phyloP scores from a whole-genome alignment of 2,797 vertebrate species.

The Cetoscarus ocellatus region DNA sequence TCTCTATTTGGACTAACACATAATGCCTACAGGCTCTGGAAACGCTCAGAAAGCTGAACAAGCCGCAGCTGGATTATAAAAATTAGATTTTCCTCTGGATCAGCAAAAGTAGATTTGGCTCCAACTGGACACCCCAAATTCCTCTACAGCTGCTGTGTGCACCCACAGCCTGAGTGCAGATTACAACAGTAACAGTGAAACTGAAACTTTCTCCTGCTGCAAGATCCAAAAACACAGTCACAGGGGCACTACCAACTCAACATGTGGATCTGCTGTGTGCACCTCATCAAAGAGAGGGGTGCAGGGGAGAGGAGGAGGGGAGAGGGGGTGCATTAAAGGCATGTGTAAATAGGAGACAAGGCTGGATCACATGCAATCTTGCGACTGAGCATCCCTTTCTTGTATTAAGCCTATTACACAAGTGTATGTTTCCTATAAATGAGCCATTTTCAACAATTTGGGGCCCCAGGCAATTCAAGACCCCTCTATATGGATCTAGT shows the following conservation, averaged over 20 bases:
- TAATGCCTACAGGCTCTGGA: neutral
- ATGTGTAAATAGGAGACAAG: constrained; percentile 22
- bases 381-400: constrained; percentile 37
- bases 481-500: too few species aligned
- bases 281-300: neutral
- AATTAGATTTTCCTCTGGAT: constrained; percentile 61
- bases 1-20: neutral
- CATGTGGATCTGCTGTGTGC: constrained; percentile 26
- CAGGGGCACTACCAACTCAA: constrained; percentile 14
- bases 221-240: constrained; percentile 26
- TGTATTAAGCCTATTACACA: constrained; percentile 57
- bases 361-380: constrained; percentile 12
- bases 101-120: constrained; percentile 63
- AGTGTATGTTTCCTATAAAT: constrained; percentile 73
- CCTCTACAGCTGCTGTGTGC: constrained; percentile 43
- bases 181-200: constrained; percentile 57
- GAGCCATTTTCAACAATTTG: too few species aligned
- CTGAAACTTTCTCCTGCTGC: constrained; percentile 56
- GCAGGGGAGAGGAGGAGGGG: neutral
- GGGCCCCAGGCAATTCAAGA: too few species aligned
- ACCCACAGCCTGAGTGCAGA: constrained; percentile 36
- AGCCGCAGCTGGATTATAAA: constrained; percentile 37
- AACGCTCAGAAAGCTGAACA: constrained; percentile 3
- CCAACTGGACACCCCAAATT: constrained; percentile 40
- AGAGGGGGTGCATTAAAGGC: constrained; percentile 25